phyloP scores from a whole-genome alignment of 2,888 invertebrate species.

The Palloptera scutellata region DNA sequence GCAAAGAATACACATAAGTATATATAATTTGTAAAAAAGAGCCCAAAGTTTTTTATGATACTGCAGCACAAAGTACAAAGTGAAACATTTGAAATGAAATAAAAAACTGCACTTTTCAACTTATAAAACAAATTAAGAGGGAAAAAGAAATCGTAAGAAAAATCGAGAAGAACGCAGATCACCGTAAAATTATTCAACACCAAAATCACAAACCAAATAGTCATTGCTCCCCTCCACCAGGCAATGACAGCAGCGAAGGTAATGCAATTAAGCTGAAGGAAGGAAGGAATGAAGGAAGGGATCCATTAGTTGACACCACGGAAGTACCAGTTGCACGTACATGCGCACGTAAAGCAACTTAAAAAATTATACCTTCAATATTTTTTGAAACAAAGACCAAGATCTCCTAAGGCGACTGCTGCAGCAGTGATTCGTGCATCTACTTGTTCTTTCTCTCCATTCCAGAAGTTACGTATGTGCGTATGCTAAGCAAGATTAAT shows the following conservation, averaged over 20 bases:
- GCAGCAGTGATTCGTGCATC: conserved; percentile 23
- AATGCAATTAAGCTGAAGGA: not conserved
- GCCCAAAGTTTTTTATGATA: conserved; percentile 23
- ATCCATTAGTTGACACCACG: conserved; percentile 55
- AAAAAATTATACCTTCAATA: conserved; percentile 48
- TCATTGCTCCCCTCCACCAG: not conserved
- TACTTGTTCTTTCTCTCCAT: conserved; percentile 8
- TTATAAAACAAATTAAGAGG: conserved; percentile 28
- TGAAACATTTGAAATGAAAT: conserved; percentile 22
- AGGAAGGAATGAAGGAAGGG: conserved; percentile 30
- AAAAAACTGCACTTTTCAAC: conserved; percentile 28
- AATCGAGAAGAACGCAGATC: conserved; percentile 8
- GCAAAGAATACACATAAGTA: not conserved
- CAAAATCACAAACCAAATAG: not conserved
- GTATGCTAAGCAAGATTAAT: conserved; percentile 56
- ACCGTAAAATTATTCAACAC: conserved; percentile 27
- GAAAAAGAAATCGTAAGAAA: conserved; percentile 4
- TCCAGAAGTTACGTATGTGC: conserved; percentile 8
- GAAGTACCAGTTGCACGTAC: conserved; percentile 38
- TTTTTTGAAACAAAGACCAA: conserved; percentile 47
- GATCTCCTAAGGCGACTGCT: conserved; percentile 22
- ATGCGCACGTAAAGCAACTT: conserved; percentile 36
- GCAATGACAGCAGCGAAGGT: not conserved
- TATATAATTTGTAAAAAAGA: not conserved
- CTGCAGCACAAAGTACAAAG: conserved; percentile 31